Evolutionary conservation across 2,888 invertebrate genomes (phyloP).

Genomic region (Glyphotaelius pellucidus): DNA sequence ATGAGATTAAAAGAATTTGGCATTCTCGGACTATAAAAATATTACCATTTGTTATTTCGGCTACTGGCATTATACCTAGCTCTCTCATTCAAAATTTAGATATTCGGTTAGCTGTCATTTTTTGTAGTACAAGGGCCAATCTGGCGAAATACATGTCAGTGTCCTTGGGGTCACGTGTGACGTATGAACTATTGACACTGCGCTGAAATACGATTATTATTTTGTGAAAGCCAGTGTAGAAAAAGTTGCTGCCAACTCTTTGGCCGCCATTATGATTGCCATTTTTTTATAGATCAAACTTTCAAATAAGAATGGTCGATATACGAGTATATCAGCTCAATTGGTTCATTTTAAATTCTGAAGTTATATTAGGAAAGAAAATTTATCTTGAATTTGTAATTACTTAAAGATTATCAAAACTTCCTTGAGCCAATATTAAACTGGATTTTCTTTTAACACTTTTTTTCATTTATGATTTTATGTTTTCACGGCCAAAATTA

Average conservation of each 20-base stretch:
- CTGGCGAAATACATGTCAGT: not conserved
- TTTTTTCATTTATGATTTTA: too few species aligned
- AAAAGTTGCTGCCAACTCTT: not conserved
- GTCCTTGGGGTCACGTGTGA: not conserved
- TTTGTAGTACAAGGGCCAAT: not conserved
- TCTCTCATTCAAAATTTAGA: too few species aligned
- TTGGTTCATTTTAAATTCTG: not conserved
- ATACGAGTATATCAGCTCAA: too few species aligned
- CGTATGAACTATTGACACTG: constrained; percentile 25
- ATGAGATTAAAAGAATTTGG: too few species aligned
- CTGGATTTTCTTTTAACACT: too few species aligned
- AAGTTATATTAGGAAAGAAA: not conserved
- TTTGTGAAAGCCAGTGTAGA: not conserved
- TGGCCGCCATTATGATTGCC: not conserved
- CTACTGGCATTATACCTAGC: too few species aligned
- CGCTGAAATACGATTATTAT: not conserved
- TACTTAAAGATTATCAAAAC: too few species aligned
- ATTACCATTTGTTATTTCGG: too few species aligned
- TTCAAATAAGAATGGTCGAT: not conserved
- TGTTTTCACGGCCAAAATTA: too few species aligned
- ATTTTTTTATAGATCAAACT: not conserved
- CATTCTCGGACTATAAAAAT: too few species aligned
- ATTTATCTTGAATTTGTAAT: too few species aligned
- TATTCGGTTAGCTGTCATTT: not conserved
- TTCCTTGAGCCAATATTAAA: too few species aligned